Base-by-base conservation (phyloP, 2,888 invertebrate species). In the Apeira syringaria region DNA sequence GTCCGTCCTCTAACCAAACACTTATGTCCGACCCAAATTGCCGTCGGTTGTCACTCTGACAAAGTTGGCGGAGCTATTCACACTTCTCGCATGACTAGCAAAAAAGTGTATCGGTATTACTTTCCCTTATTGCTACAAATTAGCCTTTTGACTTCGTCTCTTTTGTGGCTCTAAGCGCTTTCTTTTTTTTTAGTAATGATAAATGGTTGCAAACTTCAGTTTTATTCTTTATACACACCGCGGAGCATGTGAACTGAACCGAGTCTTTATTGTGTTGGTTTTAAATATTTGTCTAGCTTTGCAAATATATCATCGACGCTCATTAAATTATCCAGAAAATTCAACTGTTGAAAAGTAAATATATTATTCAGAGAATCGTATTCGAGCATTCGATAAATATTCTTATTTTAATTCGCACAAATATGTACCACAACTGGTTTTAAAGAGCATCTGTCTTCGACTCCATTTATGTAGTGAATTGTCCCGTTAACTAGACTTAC, bases 21-120 rank as follows among this genome's bases (percentile, higher is more conserved):
- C 74, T 76, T 64, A 50, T 56, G 57, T 54, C 59, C 69, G 67
- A 67, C 72, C 75, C 59, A 73, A 75, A 81, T 80, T 74, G 68
- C 69, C 73, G 57, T 74, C 72, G 68, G 74, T 75, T 75, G 77
- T 79, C 77, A 71, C 68, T 41, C 31, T 18, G 27, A 22, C 45
- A 15, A 64, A 50, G 48, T 49, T 42, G 31, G 59, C 56, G 38
- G 35, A 58, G 49, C 54, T 59, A 61, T 68, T 66, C 64, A 62
- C 60, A 60, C 64, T 57, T 56, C 63, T 74, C 63, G 71, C 73
- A 74, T 76, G 73, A 74, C 76, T 66, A 57, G 64, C 66, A 64
- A 71, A 76, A 69, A 61, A 20, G 7, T 34, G 17, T 45, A 60
- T 61, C 52, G 56, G 61, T 68, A 63, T 68, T 64, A 62, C 64